Evolutionary conservation across 1,140 invertebrate genomes (phyloP), one percentile per base, ranked within the genome.

Genomic region (Drosophila repleta): DNA sequence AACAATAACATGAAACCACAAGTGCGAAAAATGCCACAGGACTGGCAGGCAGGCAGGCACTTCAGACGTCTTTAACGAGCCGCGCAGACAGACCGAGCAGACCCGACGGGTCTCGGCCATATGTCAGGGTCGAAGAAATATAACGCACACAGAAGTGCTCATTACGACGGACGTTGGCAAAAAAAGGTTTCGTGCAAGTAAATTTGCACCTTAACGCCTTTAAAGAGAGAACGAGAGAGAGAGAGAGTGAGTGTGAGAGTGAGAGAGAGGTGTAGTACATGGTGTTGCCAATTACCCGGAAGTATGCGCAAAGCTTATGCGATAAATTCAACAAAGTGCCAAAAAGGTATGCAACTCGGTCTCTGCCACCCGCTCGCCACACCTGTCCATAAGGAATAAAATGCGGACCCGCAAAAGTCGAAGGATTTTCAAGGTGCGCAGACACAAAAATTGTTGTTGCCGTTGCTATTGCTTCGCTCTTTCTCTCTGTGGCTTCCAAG

Each of bases 181-280:
- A 88, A 32, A 87, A 87, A 87, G 83, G 83, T 88, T 79, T 71
- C 68, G 35, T 82, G 66, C 53, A 88, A 83, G 88, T 87, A 87
- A 87, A 87, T 87, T 87, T 88, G 83, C 83, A 87, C 83, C 83
- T 87, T 87, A 88, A 87, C 83, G 83, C 83, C 83, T 87, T 87
- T 87, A 87, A 87, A 88, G 60, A 57, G 56, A 18, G 13, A 24
- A 13, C 29, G 15, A 37, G 48, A 68, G 18, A 60, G 21, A 32
- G 37, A 45, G 21, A 29, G 8, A 45, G 41, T 7, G 39, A 7
- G 39, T 17, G n/a, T 3, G 39, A 43, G 39, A 6, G 39, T 68
- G 32, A n/a, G 13, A 43, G 21, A 43, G 11, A 51, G 53, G 74
- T 76, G 66, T 66, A 62, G 64, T 68, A 88, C 74, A 79, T 75